Percentiles rank a stretch among this genome's conserved stretches.
Conservation (phyloP, 2,113 vertebrate genomes). For the Salminus brasiliensis region DNA sequence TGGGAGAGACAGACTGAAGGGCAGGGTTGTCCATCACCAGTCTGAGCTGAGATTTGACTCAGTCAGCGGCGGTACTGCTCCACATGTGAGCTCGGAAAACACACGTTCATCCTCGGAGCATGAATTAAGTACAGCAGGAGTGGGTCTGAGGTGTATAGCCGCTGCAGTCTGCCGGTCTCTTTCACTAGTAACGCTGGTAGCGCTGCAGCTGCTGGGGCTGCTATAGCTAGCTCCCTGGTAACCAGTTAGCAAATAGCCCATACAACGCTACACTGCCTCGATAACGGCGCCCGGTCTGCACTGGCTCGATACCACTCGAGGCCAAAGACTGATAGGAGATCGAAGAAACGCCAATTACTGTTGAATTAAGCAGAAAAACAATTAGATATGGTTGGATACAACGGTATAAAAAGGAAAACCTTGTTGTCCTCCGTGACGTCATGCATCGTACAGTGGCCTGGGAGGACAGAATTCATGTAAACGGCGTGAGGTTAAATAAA, state of each 20-base stretch:
- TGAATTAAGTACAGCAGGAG: background rate
- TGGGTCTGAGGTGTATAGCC: background rate
- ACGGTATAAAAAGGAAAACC: constrained; percentile 25
- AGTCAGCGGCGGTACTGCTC: background rate
- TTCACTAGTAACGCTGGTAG: background rate
- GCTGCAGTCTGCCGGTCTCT: background rate
- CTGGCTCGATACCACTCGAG: background rate
- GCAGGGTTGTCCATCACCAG: background rate
- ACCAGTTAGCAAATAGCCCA: background rate
- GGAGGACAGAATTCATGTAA: background rate
- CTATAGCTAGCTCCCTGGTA: background rate
- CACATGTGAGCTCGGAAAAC: background rate
- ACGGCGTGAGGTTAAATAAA: background rate
- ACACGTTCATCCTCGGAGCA: background rate
- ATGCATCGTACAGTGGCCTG: constrained; percentile 65
- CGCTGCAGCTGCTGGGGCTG: background rate
- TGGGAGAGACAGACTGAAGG: background rate
- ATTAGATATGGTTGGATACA: background rate
- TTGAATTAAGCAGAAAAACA: constrained; percentile 4
- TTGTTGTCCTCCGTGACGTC: constrained; percentile 66
- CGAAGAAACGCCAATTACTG: background rate
- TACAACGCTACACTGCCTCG: background rate
- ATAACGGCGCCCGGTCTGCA: background rate
- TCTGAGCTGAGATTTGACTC: background rate
- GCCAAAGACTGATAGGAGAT: background rate